A percentile compares a stretch with the other conserved stretches of the same genome.
Conservation (phyloP, 2,797 vertebrate genomes). For the Sebastes diaconus region DNA sequence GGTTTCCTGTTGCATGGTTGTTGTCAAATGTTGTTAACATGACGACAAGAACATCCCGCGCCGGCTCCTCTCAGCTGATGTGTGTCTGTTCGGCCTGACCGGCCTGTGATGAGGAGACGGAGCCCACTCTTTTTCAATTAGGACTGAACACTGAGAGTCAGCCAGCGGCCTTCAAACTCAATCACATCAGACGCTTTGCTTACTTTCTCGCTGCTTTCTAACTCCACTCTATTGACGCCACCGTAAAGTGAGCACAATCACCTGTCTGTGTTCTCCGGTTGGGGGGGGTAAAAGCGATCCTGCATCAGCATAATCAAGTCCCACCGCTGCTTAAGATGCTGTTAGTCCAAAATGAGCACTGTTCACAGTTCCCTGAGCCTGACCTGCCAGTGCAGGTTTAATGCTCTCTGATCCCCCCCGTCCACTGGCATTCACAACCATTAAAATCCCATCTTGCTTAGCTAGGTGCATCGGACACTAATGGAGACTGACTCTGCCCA, state of each 20-base stretch:
- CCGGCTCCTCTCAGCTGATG: conserved; percentile 26
- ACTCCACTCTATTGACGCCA: conserved; percentile 25
- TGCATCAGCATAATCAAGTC: conserved; percentile 63
- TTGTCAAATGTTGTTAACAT: conserved; percentile 41
- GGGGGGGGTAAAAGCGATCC: conserved; percentile 22
- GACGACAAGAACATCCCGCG: neutral
- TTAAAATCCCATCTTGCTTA: conserved; percentile 57
- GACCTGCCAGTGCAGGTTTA: conserved; percentile 56
- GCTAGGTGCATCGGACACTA: conserved; percentile 55
- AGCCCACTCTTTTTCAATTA: conserved; percentile 43
- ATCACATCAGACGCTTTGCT: conserved; percentile 35
- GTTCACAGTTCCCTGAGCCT: conserved; percentile 38
- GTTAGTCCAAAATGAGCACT: conserved; percentile 29
- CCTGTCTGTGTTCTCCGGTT: conserved; percentile 22
- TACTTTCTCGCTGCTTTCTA: conserved; percentile 11
- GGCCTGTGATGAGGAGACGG: conserved; percentile 33
- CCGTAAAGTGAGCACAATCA: conserved; percentile 45
- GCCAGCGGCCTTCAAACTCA: conserved; percentile 31
- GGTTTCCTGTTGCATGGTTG: conserved; percentile 19
- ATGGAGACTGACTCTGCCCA: conserved; percentile 67
- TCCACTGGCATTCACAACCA: conserved; percentile 33
- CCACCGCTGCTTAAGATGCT: conserved; percentile 33
- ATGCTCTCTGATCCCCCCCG: conserved; percentile 38
- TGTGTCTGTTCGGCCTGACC: conserved; percentile 36
- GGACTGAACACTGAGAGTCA: conserved; percentile 20